Base-by-base conservation (phyloP, 2,888 invertebrate genomes). In the Vannuccia rotundouncinata region DNA sequence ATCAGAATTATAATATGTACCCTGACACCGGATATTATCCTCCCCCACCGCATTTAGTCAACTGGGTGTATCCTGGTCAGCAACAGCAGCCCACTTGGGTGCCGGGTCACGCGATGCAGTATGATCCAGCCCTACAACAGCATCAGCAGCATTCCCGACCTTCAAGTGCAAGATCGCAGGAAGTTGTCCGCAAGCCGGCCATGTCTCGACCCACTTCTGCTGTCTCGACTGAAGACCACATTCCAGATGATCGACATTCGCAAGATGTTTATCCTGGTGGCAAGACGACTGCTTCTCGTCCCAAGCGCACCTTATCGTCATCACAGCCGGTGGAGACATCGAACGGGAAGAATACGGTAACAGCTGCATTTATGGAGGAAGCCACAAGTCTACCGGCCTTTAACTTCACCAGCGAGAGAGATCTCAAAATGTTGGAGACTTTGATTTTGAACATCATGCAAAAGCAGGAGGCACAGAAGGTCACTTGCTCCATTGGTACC, bases 401-500 rank as follows among this genome's bases (percentile, higher is more conserved):
- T 45, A 45, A 45, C 45, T 45, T 45, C 45, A 13, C 45, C 45
- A 45, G 17, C 45, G 45, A 45, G 17, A 5, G 17, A 45, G 45
- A 45, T 45, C 45, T 45, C 45, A 45, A 45, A 17, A 45, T 45
- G 45, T 17, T 45, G 5, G 45, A 45, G 17, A 45, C 45, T 17
- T 45, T 45, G 45, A 45, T 45, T 45, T 5, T 13, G 45, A 45
- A 17, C 17, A 45, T 45, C 45, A 45, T 45, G 5, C 5, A 45
- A 17, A 45, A 45, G 17, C 45, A 45, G 45, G 10, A 45, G 17
- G 17, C 77, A 78, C 10, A n/a, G 5, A 78, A 77, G 78, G 31
- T 29, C 28, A 79, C 29, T 25, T 78, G 77, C 75, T 30, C 27
- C 27, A 79, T 79, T 22, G 79, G 29, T 1, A 79, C 79, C 2